These are phyloP conservation scores for Panurus biarmicus DNA, from an alignment of 2,113 vertebrate genomes.

Conservation along the genomic window DNA sequence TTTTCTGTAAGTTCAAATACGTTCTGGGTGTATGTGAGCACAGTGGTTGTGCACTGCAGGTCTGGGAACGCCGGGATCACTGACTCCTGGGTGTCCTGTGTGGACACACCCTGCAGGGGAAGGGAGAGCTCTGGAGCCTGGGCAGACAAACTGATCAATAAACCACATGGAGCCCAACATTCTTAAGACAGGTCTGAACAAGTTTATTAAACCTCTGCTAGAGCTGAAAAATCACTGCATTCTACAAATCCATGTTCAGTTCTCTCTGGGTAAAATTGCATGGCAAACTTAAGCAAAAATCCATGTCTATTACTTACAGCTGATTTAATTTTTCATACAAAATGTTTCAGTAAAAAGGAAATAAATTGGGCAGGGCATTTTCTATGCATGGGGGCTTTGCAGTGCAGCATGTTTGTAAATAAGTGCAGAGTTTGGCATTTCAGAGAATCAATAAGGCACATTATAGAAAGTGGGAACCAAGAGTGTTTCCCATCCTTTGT, in stretches of 20 bases:
- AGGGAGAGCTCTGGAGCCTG: neutral
- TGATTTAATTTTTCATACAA: neutral
- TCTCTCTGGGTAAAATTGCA: neutral
- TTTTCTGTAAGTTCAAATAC: neutral
- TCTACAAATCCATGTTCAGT: neutral
- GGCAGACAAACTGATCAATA: neutral
- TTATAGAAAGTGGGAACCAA: neutral
- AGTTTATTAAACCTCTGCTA: neutral
- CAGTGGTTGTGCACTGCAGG: neutral
- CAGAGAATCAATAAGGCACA: neutral
- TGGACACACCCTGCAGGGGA: neutral
- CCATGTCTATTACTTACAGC: neutral
- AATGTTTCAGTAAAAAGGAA: neutral
- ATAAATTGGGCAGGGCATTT: neutral
- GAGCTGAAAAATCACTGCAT: neutral
- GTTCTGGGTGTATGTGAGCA: neutral
- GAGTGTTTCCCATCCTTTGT: conserved; percentile 19
- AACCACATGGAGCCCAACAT: neutral
- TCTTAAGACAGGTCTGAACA: neutral
- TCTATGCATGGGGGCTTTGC: neutral
- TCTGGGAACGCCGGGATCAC: accelerated
- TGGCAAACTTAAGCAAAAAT: neutral
- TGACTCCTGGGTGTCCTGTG: neutral
- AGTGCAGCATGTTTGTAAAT: neutral
- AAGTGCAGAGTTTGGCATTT: neutral